Percentiles rank a stretch among this genome's conserved stretches.
Evolutionary conservation across 1,140 invertebrate species (phyloP).

Genomic region (Drosophila elegans): DNA sequence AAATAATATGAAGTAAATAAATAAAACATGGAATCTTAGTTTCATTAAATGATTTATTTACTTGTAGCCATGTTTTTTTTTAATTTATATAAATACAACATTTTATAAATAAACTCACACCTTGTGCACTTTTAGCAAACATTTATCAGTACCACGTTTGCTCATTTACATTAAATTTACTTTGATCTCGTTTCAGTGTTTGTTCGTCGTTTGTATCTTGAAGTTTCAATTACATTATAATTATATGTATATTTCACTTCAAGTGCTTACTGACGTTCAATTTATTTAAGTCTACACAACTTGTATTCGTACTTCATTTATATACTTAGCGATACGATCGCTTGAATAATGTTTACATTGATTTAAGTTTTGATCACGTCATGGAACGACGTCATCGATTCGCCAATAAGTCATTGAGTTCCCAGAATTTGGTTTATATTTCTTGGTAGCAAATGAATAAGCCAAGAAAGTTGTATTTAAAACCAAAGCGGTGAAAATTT

Average conservation of each 20-base stretch:
- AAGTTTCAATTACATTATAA: slow-evolving; percentile 42
- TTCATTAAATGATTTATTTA: no score
- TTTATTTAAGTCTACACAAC: slow-evolving; percentile 43
- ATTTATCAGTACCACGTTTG: background rate
- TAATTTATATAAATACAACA: background rate
- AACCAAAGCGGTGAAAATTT: slow-evolving; percentile 6
- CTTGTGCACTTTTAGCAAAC: no score
- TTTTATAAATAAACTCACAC: background rate
- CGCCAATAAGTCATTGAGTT: slow-evolving; percentile 26
- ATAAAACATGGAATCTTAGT: no score
- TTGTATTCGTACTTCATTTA: slow-evolving; percentile 32
- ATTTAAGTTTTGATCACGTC: slow-evolving; percentile 47
- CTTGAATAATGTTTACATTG: slow-evolving; percentile 47
- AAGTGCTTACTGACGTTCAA: slow-evolving; percentile 24
- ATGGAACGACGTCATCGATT: slow-evolving; percentile 43
- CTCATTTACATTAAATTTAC: background rate
- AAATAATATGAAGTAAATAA: no score
- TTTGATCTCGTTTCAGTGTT: slow-evolving; percentile 1
- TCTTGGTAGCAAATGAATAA: slow-evolving; percentile 34
- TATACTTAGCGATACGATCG: slow-evolving; percentile 33
- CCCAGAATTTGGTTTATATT: slow-evolving; percentile 19
- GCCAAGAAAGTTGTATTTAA: slow-evolving; percentile 8
- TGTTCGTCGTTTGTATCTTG: slow-evolving; percentile 7
- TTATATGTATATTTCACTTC: slow-evolving; percentile 28
- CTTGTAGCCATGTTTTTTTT: no score